These are phyloP conservation scores for Silurus meridionalis DNA, from an alignment of 2,113 vertebrate genomes.

Conservation along the genomic window DNA sequence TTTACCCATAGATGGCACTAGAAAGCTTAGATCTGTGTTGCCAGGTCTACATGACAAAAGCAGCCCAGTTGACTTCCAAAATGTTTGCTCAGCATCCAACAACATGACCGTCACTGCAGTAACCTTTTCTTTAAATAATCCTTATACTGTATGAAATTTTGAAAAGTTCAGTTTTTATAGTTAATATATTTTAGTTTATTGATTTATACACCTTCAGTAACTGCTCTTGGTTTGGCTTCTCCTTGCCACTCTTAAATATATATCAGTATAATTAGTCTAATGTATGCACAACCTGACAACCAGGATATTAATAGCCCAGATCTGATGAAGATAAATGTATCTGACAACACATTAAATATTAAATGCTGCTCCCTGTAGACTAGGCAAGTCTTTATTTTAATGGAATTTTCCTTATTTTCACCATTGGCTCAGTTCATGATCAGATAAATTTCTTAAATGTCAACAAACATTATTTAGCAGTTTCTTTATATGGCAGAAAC, in stretches of 20 bases:
- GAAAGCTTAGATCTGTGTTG: neutral
- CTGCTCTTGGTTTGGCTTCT: neutral
- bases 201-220: neutral
- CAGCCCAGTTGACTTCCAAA: neutral
- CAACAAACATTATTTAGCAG: neutral
- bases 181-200: neutral
- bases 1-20: neutral
- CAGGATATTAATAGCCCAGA: neutral
- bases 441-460: neutral
- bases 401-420: neutral
- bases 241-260: neutral
- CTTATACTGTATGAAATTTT: neutral
- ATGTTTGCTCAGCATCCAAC: neutral
- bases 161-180: neutral
- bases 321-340: neutral
- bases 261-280: neutral
- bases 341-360: neutral
- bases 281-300: neutral
- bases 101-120: neutral
- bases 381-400: too few relatives aligned
- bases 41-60: neutral
- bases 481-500: neutral
- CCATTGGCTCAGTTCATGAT: neutral
- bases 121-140: neutral
- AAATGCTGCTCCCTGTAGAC: conserved; percentile 8